phyloP scores from a whole-genome alignment of 2,888 invertebrate species.

The Trissolcus brochymenae region DNA sequence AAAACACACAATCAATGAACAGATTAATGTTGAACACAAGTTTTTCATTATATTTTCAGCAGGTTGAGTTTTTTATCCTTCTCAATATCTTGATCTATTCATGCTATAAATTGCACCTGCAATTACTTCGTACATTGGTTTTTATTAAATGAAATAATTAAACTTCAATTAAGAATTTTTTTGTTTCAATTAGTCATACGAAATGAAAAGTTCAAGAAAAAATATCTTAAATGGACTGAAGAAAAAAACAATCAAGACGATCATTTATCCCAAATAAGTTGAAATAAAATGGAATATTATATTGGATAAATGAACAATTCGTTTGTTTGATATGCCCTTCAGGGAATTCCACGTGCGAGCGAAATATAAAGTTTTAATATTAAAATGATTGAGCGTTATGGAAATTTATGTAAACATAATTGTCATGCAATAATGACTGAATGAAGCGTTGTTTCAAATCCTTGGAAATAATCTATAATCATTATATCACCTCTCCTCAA shows the following conservation, averaged over 20 bases:
- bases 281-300: not conserved
- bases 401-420: conserved; percentile 56
- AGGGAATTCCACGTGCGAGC: conserved; percentile 17
- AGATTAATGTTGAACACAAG: not conserved
- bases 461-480: conserved; percentile 54
- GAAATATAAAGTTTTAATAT: conserved; percentile 22
- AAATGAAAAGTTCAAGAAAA: too few species aligned
- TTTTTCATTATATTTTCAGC: not conserved
- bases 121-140: too few species aligned
- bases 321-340: not conserved
- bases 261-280: not conserved
- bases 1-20: conserved; percentile 7
- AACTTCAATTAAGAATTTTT: too few species aligned
- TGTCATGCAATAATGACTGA: conserved; percentile 53
- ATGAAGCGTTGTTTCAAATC: conserved; percentile 41
- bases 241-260: too few species aligned
- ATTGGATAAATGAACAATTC: not conserved
- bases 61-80: not conserved
- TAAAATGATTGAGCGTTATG: conserved; percentile 45
- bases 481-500: conserved; percentile 45
- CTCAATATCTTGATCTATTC: not conserved
- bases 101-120: too few species aligned
- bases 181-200: too few species aligned
- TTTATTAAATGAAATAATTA: not conserved
- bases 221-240: too few species aligned